Conservation (phyloP, 2,797 vertebrate genomes). For the Sebastiscus tertius region DNA sequence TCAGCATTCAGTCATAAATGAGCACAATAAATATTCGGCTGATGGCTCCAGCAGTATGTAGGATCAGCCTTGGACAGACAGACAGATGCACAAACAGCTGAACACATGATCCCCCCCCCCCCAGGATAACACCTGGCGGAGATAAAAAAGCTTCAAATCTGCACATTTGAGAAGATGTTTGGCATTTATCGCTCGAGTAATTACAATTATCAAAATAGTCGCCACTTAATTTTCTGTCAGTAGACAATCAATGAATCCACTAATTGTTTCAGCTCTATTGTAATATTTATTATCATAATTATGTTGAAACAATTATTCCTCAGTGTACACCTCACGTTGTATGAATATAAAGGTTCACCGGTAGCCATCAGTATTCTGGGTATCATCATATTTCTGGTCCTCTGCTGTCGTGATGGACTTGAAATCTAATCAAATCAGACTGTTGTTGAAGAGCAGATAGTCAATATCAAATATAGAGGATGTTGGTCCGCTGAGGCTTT, state of each 20-base stretch:
- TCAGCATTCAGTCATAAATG: too few species aligned
- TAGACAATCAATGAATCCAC: neutral
- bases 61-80: too few species aligned
- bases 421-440: slow-evolving; percentile 51
- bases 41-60: too few species aligned
- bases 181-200: neutral
- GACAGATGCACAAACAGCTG: too few species aligned
- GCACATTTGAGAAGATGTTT: neutral
- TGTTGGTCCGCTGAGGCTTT: slow-evolving; percentile 15
- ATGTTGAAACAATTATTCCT: neutral
- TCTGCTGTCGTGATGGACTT: slow-evolving; percentile 18
- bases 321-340: neutral
- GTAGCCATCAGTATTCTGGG: slow-evolving; percentile 1
- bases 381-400: neutral
- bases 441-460: slow-evolving; percentile 35
- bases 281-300: neutral
- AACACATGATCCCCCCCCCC: too few species aligned
- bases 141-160: neutral
- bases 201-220: neutral
- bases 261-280: neutral
- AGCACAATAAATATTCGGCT: too few species aligned
- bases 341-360: neutral
- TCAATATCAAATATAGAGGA: slow-evolving; percentile 51
- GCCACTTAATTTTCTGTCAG: neutral
- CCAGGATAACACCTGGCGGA: too few species aligned